Evolutionary conservation across 1,140 invertebrate species (phyloP), one percentile per base, ranked within the genome.

Genomic region (Ceratina australensis): DNA sequence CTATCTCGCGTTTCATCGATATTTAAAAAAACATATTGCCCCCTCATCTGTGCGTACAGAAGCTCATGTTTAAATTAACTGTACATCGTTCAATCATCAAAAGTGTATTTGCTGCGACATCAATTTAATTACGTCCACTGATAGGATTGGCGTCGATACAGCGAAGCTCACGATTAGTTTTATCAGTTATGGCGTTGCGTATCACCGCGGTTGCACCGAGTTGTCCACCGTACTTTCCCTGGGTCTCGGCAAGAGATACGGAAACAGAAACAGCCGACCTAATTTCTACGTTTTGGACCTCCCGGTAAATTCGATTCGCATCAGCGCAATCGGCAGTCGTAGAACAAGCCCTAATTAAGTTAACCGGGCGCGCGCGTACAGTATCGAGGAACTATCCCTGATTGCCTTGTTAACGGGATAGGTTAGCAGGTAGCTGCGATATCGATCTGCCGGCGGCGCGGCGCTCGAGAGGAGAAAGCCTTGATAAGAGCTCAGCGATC

Each of bases 301-400:
- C 33, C 16, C 15, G 52, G 20, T 72, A 75, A 72, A 84, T 71
- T 84, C 72, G 82, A 79, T 79, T 79, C 73, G 81, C 79, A 80
- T 86, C 80, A 60, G 69, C 85, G 80, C 80, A 84, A 87, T 86
- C 82, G 86, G 81, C 88, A 88, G 82, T 88, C 86, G 88, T 89
- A 86, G 89, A 90, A 90, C 87, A 89, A 86, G 85, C 85, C 84
- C 88, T 90, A 90, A 90, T 90, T 90, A 90, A 90, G 88, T 90
- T 90, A 90, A 89, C 82, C 69, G 74, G 67, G 22, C 66, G 81
- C 87, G 83, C 81, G 84, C 86, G 80, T 87, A 84, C 84, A 85
- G 86, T 88, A 87, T 89, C 88, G 89, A 90, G 88, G 86, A 90
- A 90, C 88, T 90, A 89, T 84, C 78, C 82, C 87, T 90, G 89